Conservation (phyloP, 2,888 invertebrate species). For the Hydriomena furcata region DNA sequence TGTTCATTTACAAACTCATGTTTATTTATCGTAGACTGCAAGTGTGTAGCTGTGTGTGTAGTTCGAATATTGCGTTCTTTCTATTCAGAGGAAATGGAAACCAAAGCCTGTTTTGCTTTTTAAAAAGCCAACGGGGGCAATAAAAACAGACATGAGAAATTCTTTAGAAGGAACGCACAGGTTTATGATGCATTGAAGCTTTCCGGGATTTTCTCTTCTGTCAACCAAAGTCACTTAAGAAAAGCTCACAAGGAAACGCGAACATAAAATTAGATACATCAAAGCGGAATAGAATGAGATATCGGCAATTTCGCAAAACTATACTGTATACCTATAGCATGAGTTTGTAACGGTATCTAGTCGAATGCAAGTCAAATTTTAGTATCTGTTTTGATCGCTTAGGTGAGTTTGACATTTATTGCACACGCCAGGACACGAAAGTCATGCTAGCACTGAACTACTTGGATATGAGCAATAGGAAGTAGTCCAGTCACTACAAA, state of each 20-base stretch:
- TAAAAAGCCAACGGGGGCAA: conserved; percentile 32
- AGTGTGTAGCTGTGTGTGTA: conserved; percentile 3
- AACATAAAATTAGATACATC: conserved; percentile 24
- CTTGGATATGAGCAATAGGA: not conserved
- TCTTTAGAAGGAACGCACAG: conserved; percentile 45
- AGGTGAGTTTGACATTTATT: too few species aligned
- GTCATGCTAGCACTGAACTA: not conserved
- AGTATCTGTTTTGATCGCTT: too few species aligned
- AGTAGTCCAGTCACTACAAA: conserved; percentile 32
- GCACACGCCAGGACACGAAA: too few species aligned
- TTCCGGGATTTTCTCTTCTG: conserved; percentile 44
- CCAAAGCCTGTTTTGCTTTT: conserved; percentile 29
- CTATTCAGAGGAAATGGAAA: conserved; percentile 9
- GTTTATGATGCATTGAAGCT: conserved; percentile 46
- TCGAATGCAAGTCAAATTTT: too few species aligned
- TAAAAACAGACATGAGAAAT: conserved; percentile 42
- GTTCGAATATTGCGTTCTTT: conserved; percentile 8
- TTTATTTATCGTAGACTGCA: conserved; percentile 4
- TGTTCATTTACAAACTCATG: not conserved
- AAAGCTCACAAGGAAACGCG: conserved; percentile 28
- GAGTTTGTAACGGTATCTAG: not conserved
- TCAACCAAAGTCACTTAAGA: conserved; percentile 40
- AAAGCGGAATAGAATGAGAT: not conserved
- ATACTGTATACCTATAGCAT: too few species aligned
- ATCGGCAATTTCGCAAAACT: not conserved